These are phyloP conservation scores for Paramuricea clavata DNA, from an alignment of 92 coral and sea anemone genomes.

Conservation along the genomic window DNA sequence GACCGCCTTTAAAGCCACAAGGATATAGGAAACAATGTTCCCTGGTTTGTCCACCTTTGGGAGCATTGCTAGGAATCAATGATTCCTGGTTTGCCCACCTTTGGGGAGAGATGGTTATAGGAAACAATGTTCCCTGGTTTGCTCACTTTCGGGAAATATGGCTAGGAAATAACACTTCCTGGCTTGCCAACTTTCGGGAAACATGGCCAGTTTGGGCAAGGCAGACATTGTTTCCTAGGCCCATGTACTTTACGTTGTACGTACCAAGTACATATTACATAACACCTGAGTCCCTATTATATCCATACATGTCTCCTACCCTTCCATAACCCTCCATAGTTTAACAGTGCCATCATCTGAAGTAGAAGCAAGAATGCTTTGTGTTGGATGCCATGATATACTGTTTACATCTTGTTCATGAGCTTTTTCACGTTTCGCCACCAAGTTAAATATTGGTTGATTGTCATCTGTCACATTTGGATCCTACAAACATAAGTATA, in stretches of 20 bases:
- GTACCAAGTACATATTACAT: too few species aligned
- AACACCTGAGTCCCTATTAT: neutral
- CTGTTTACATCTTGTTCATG: conserved; percentile 92
- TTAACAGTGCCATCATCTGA: conserved; percentile 94
- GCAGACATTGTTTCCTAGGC: too few species aligned
- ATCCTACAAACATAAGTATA: conserved; percentile 72
- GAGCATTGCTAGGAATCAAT: too few species aligned
- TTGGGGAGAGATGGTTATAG: too few species aligned
- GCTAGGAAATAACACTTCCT: neutral
- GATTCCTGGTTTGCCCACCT: neutral
- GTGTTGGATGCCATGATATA: conserved; percentile 89
- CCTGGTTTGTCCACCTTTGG: too few species aligned
- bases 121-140: neutral
- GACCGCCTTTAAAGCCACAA: too few species aligned
- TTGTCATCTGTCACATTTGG: conserved; percentile 70
- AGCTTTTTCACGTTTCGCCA: conserved; percentile 82
- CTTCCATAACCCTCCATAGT: conserved; percentile 78
- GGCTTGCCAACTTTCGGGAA: too few species aligned
- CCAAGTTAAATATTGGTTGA: conserved; percentile 82
- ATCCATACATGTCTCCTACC: neutral
- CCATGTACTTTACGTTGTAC: too few species aligned
- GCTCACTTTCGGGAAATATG: too few species aligned
- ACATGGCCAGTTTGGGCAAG: too few species aligned
- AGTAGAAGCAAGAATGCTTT: conserved; percentile 80
- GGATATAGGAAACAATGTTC: too few species aligned